Conservation (phyloP, 2,888 invertebrate species). For the Gisinianus flammeolus region DNA sequence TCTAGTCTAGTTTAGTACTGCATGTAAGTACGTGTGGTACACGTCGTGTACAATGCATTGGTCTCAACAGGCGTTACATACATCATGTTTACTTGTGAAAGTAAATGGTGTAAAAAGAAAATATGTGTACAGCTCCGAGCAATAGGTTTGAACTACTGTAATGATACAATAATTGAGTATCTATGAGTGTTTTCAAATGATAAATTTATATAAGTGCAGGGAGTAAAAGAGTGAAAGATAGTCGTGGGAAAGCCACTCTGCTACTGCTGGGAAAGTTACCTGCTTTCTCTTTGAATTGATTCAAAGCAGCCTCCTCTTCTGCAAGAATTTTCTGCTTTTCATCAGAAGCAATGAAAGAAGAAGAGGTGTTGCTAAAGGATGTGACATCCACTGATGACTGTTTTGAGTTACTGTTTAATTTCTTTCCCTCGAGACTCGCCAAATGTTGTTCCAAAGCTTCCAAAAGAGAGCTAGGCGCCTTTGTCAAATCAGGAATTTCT, state of each 20-base stretch:
- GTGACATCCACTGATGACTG: conserved; percentile 57
- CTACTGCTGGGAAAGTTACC: conserved; percentile 16
- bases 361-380: conserved; percentile 56
- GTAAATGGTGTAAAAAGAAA: background rate
- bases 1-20: too few relatives aligned
- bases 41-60: too few relatives aligned
- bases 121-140: too few relatives aligned
- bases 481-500: conserved; percentile 96
- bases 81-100: too few relatives aligned
- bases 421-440: conserved; percentile 90
- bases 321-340: conserved; percentile 85
- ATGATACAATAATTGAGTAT: too few relatives aligned
- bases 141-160: too few relatives aligned
- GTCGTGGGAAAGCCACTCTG: too few relatives aligned
- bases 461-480: conserved; percentile 94
- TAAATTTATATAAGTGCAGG: too few relatives aligned
- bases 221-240: too few relatives aligned
- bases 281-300: conserved; percentile 82
- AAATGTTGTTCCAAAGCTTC: conserved; percentile 97
- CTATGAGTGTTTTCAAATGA: too few relatives aligned
- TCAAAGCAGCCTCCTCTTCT: conserved; percentile 95
- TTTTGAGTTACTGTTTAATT: conserved; percentile 62
- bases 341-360: conserved; percentile 58
- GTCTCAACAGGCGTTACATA: too few relatives aligned
- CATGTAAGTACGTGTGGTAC: too few relatives aligned